Evolutionary conservation across 1,140 invertebrate genomes (phyloP).

Genomic region (Mylabris phalerata): DNA sequence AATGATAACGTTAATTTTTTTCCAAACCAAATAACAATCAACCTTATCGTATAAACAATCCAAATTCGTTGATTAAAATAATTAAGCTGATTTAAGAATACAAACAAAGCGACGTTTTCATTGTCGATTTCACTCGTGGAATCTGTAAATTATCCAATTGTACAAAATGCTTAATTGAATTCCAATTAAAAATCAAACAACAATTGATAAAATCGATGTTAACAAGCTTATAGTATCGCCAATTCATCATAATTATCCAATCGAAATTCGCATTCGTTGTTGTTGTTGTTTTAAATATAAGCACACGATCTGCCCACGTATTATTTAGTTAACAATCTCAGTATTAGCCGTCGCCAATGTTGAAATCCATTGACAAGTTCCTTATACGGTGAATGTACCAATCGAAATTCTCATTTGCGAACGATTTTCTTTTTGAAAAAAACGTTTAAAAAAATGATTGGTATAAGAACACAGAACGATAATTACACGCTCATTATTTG

Average conservation of each 20-base stretch:
- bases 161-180: no score
- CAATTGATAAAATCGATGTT: constrained; percentile 2
- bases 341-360: constrained; percentile 12
- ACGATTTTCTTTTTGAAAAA: neutral
- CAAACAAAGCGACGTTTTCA: no score
- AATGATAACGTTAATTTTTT: no score
- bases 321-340: constrained; percentile 16
- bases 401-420: constrained; percentile 9
- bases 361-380: constrained; percentile 15
- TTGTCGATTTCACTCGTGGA: no score
- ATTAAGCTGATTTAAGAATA: no score
- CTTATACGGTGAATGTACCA: constrained; percentile 3
- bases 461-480: constrained; percentile 6
- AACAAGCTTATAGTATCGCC: constrained; percentile 3
- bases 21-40: no score
- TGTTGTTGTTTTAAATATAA: neutral
- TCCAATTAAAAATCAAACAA: no score
- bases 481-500: constrained; percentile 13
- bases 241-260: constrained; percentile 9
- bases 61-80: no score
- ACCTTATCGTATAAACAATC: no score
- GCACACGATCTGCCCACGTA: constrained; percentile 3
- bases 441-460: no score
- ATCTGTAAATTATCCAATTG: no score
- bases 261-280: constrained; percentile 11